Percentiles rank a stretch among this genome's conserved stretches.
phyloP scores from a whole-genome alignment of 2,113 vertebrate genomes.

The Romanogobio albipinnatus region DNA sequence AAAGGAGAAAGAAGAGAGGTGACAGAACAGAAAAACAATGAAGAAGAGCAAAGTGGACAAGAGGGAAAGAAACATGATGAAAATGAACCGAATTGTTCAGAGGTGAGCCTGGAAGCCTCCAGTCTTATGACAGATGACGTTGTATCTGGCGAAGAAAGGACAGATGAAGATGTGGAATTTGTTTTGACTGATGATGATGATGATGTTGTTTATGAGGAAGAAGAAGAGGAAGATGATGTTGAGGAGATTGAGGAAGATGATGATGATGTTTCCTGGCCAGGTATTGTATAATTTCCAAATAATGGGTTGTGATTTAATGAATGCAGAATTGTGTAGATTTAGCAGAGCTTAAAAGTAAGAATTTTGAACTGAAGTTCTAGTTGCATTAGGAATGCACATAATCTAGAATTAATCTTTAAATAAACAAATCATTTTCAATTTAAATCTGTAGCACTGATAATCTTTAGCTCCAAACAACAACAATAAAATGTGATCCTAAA shows the following conservation, averaged over 20 bases:
- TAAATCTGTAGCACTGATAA: background rate
- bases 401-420: background rate
- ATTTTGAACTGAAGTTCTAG: background rate
- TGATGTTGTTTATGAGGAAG: background rate
- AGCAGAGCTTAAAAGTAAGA: background rate
- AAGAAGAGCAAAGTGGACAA: background rate
- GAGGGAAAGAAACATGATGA: background rate
- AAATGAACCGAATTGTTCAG: background rate
- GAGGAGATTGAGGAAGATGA: conserved; percentile 2
- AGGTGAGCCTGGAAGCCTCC: background rate
- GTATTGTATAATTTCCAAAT: conserved; percentile 2
- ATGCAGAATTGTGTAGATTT: background rate
- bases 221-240: background rate
- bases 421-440: background rate
- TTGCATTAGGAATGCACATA: no score
- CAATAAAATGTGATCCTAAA: background rate
- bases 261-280: conserved; percentile 39
- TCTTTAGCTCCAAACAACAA: background rate
- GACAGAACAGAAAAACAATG: background rate
- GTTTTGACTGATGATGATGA: conserved; percentile 30
- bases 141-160: conserved; percentile 35
- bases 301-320: background rate
- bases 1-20: background rate
- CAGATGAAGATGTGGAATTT: background rate
- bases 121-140: background rate